These are phyloP conservation scores for Macrocentrus cingulum DNA, from an alignment of 1,140 invertebrate genomes.

Conservation along the genomic window DNA sequence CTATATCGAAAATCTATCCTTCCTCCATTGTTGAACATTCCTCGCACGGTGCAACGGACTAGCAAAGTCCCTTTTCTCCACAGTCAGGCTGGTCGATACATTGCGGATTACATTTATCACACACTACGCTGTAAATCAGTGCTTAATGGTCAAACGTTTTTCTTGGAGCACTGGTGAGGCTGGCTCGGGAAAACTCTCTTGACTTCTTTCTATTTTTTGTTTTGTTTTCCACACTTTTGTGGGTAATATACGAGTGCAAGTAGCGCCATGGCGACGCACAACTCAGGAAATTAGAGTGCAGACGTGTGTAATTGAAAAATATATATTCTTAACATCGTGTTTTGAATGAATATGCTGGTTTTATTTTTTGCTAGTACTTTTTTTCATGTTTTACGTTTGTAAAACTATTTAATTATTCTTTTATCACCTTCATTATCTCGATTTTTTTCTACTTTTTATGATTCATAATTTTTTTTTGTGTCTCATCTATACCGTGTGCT, in stretches of 20 bases:
- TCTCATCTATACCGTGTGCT: too few relatives aligned
- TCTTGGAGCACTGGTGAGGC: not conserved
- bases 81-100: conserved; percentile 20
- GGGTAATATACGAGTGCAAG: not conserved
- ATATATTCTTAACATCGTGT: not conserved
- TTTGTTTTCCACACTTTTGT: not conserved
- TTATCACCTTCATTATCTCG: too few relatives aligned
- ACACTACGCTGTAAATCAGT: conserved; percentile 25
- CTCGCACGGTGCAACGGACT: too few relatives aligned
- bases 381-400: not conserved
- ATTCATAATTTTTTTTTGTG: too few relatives aligned
- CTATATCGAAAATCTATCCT: not conserved
- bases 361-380: not conserved
- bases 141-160: conserved; percentile 19
- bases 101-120: conserved; percentile 28
- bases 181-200: conserved; percentile 9
- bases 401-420: too few relatives aligned
- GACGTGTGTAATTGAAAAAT: conserved; percentile 3
- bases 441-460: too few relatives aligned
- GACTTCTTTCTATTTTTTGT: conserved; percentile 14
- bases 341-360: not conserved
- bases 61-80: not conserved
- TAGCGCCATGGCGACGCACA: not conserved
- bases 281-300: not conserved
- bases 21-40: not conserved